Evolutionary conservation across 2,113 vertebrate genomes (phyloP), one percentile per base, ranked within the genome.

Genomic region (Mastomys coucha): DNA sequence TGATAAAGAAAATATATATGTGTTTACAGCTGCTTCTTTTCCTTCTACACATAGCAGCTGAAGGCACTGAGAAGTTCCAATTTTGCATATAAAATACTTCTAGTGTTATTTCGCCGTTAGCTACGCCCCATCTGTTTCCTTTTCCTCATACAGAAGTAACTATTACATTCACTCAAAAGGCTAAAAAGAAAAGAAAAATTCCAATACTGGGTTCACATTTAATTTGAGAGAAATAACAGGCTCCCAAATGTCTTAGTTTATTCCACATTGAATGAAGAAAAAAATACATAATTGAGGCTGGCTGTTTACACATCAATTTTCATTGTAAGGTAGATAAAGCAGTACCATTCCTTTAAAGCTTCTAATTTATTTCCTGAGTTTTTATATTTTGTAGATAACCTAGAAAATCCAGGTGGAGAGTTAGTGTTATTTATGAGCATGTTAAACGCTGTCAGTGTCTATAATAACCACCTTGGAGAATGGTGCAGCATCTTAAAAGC

Each of bases 401-500:
- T 76, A 70, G 12, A 45, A 94, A 96, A 94, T 82, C 93, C 90
- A 96, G 36, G 88, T 22, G 91, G 70, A 98, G 65, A n/a, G 91
- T 91, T 39, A 92, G 97, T 97, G 77, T 63, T 7, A 39, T 72
- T 94, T 84, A 91, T 92, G 80, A 96, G 84, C 92, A 95, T 96
- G 89, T 67, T 89, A 97, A 97, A 97, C 94, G 97, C 0, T 16
- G 17, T 72, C 72, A 98, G 89, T 95, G 97, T 26, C 97, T 97
- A 97, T 98, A 98, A 98, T 97, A 98, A 98, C 97, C 97, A 98
- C 98, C 98, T 98, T 98, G 96, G 98, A 98, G 98, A 99, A 98
- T 96, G 98, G 97, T 93, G 95, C 97, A 97, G 92, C 91, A 97
- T 60, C 19, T 84, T 97, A 92, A 97, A 98, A 96, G 92, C 97